phyloP scores from a whole-genome alignment of 2,888 invertebrate genomes.

The Lasioglossum figueresi region DNA sequence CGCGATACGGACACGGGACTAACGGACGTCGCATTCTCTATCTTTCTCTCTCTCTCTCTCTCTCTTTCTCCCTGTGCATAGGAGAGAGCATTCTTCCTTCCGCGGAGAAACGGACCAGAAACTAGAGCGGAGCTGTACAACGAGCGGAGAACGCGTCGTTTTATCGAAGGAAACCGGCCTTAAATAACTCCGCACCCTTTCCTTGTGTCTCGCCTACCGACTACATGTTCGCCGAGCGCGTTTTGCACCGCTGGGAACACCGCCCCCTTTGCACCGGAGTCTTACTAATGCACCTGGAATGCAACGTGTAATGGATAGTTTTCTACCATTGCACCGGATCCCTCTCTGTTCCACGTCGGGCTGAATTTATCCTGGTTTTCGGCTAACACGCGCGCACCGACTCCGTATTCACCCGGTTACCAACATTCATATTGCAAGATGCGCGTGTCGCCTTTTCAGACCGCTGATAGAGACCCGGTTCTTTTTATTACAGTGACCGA shows the following conservation, averaged over 20 bases:
- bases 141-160: constrained; percentile 39
- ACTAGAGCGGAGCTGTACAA: constrained; percentile 28
- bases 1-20: constrained; percentile 36
- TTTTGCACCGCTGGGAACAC: constrained; percentile 29
- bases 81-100: constrained; percentile 28
- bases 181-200: constrained; percentile 52
- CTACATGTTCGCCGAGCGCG: constrained; percentile 24
- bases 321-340: background rate
- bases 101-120: constrained; percentile 30
- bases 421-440: background rate
- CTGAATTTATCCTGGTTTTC: background rate
- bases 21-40: background rate
- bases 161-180: constrained; percentile 57
- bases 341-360: background rate
- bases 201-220: constrained; percentile 17
- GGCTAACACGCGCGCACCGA: background rate
- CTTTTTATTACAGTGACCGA: no score
- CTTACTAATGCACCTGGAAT: constrained; percentile 33
- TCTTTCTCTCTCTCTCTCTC: background rate
- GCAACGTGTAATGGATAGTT: constrained; percentile 26
- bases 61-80: background rate
- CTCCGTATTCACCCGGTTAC: background rate
- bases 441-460: background rate
- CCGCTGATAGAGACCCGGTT: no score
- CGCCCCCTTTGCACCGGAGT: constrained; percentile 9